These are phyloP conservation scores for Drosophila cognata DNA, from an alignment of 2,888 invertebrate genomes.

Conservation along the genomic window DNA sequence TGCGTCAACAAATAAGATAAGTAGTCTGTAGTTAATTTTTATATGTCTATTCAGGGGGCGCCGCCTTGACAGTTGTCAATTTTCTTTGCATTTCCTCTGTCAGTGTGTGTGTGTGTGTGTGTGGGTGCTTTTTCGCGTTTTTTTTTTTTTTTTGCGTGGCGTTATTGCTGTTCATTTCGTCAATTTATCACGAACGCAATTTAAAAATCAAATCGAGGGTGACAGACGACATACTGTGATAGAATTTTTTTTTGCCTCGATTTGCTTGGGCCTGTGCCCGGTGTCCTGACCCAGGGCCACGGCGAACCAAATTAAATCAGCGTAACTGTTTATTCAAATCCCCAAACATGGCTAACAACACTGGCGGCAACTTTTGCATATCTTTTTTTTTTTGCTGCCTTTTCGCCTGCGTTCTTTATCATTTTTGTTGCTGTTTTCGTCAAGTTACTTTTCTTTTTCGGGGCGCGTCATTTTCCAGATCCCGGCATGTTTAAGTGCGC, in stretches of 20 bases:
- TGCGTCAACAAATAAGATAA: constrained; percentile 79
- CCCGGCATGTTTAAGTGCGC: constrained; percentile 77
- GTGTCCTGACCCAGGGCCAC: constrained; percentile 25
- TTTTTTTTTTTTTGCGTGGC: constrained; percentile 33
- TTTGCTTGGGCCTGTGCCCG: constrained; percentile 19
- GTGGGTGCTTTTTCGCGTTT: constrained; percentile 11
- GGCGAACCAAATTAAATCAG: constrained; percentile 81
- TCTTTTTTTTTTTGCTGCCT: constrained; percentile 4
- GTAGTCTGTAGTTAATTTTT: constrained; percentile 82
- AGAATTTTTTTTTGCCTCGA: constrained; percentile 69
- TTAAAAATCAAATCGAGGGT: constrained; percentile 83
- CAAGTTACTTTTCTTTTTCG: constrained; percentile 69
- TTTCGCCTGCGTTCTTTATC: constrained; percentile 28
- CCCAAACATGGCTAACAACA: constrained; percentile 76
- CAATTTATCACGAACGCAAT: constrained; percentile 83
- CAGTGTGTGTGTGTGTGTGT: constrained; percentile 23
- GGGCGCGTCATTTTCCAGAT: constrained; percentile 44
- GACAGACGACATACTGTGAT: constrained; percentile 81
- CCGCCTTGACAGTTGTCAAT: constrained; percentile 78
- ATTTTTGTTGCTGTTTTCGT: constrained; percentile 51
- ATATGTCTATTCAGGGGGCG: constrained; percentile 71
- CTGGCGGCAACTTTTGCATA: constrained; percentile 59
- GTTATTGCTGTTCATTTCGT: constrained; percentile 81
- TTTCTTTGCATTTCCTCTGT: constrained; percentile 46
- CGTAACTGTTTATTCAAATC: constrained; percentile 84